These are phyloP conservation scores for Stramonita haemastoma DNA, from an alignment of 2,888 invertebrate genomes.

Conservation along the genomic window DNA sequence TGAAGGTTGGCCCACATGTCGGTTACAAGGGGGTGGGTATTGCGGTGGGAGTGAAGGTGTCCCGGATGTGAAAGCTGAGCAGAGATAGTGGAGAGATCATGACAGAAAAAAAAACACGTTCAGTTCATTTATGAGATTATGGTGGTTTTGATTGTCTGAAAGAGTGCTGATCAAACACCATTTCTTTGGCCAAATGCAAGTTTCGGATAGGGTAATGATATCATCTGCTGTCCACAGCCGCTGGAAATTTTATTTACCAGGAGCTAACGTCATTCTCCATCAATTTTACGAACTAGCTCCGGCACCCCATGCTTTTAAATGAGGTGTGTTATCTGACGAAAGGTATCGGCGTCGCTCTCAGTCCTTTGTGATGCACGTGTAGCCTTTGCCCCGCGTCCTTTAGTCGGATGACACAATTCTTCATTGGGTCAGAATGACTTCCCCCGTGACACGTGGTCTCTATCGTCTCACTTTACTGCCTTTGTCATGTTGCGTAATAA, in stretches of 20 bases:
- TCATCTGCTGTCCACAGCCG: conserved; percentile 16
- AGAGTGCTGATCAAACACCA: not conserved
- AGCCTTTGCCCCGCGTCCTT: not conserved
- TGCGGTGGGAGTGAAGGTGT: too few relatives aligned
- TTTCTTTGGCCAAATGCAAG: conserved; percentile 21
- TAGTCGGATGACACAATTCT: not conserved
- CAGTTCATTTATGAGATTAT: too few relatives aligned
- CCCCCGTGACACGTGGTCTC: not conserved
- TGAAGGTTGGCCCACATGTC: too few relatives aligned
- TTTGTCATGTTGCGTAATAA: not conserved
- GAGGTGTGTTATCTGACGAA: conserved; percentile 37
- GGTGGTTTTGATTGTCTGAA: not conserved
- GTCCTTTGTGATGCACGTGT: conserved; percentile 24
- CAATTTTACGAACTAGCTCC: not conserved
- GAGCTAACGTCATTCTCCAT: not conserved
- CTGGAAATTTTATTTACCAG: conserved; percentile 6
- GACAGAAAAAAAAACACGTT: too few relatives aligned
- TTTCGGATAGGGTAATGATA: not conserved
- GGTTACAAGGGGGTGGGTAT: too few relatives aligned
- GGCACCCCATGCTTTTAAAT: conserved; percentile 25
- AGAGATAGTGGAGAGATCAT: too few relatives aligned
- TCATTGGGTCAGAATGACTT: conserved; percentile 1
- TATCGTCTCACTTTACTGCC: not conserved
- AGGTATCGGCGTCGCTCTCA: not conserved
- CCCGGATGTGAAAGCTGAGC: too few relatives aligned